Conservation (phyloP, 2,888 invertebrate genomes). For the Idaea aversata region DNA sequence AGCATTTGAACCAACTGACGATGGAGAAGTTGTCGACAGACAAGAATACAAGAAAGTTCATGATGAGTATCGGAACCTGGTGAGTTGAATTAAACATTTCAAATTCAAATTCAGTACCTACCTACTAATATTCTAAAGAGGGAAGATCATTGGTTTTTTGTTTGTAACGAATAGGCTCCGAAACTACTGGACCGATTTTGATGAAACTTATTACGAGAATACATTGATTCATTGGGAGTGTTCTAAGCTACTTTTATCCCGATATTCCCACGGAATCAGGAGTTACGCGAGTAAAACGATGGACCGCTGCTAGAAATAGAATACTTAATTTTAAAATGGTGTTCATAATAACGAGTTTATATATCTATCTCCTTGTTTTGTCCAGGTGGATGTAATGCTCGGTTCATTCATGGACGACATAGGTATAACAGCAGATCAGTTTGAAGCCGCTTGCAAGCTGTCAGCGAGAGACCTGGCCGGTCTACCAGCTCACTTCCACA, state of each 20-base stretch:
- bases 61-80: constrained; percentile 93
- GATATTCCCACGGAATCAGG: no score
- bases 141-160: no score
- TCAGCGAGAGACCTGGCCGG: constrained; percentile 71
- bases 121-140: no score
- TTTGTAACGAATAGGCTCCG: no score
- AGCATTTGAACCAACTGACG: constrained; percentile 92
- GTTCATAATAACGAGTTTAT: no score
- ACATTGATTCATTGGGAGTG: no score
- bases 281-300: no score
- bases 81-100: constrained; percentile 55
- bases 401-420: constrained; percentile 96
- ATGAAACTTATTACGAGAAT: no score
- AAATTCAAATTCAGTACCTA: no score
- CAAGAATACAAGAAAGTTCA: constrained; percentile 89
- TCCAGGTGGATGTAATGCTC: constrained; percentile 91
- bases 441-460: constrained; percentile 87
- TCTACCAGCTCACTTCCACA: constrained; percentile 81
- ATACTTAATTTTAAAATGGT: neutral
- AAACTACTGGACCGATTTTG: no score
- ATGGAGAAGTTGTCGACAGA: constrained; percentile 83
- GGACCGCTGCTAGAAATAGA: neutral
- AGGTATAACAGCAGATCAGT: constrained; percentile 92
- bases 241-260: no score
- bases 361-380: constrained; percentile 5